phyloP scores from a whole-genome alignment of 1,140 invertebrate genomes.

The Mactra quadrangularis region DNA sequence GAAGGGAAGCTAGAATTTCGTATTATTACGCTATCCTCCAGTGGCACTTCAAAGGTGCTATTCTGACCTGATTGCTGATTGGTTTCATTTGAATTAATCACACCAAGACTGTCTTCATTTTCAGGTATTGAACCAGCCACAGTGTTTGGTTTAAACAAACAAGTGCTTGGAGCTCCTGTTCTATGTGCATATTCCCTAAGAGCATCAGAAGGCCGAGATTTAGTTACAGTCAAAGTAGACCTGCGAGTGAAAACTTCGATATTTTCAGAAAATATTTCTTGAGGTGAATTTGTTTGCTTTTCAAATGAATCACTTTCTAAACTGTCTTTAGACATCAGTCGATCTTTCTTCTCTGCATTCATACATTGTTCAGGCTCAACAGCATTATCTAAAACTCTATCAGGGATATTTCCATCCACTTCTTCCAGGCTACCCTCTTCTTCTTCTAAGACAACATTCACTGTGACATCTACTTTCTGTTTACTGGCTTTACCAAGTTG shows the following conservation, averaged over 20 bases:
- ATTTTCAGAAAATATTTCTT: conserved; percentile 59
- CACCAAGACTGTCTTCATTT: neutral
- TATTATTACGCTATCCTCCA: conserved; percentile 3
- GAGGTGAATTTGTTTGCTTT: conserved; percentile 64
- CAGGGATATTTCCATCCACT: neutral
- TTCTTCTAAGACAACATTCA: conserved; percentile 4
- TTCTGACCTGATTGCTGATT: conserved; percentile 2
- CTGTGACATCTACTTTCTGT: neutral
- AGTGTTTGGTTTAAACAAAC: conserved; percentile 7
- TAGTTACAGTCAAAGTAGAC: conserved; percentile 74
- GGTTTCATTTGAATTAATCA: neutral
- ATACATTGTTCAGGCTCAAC: conserved; percentile 10
- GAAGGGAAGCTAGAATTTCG: conserved; percentile 61
- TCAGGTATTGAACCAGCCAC: conserved; percentile 12
- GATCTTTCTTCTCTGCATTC: neutral
- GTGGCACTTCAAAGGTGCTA: conserved; percentile 46
- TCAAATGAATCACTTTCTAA: conserved; percentile 58
- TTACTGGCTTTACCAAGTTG: neutral
- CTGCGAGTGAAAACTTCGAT: conserved; percentile 56
- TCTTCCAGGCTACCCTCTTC: conserved; percentile 7
- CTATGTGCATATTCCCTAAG: conserved; percentile 59
- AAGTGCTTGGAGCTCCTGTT: conserved; percentile 14
- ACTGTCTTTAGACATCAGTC: conserved; percentile 35
- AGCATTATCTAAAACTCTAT: neutral
- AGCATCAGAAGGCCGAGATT: conserved; percentile 74